These are phyloP conservation scores for Mohoua ochrocephala DNA, from an alignment of 2,113 vertebrate genomes.

Conservation along the genomic window DNA sequence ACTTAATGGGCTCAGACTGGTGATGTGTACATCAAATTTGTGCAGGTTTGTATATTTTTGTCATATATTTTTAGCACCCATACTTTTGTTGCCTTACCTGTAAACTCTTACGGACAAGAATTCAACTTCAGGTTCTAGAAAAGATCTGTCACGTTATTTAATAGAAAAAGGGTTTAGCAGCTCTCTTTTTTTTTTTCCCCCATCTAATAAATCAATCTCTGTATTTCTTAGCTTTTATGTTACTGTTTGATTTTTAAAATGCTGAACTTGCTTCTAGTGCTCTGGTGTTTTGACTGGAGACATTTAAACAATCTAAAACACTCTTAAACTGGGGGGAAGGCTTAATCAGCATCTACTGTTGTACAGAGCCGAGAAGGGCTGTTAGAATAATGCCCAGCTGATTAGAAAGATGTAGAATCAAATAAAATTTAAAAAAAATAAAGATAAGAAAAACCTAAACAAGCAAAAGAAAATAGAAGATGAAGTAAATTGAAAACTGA, in stretches of 20 bases:
- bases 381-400: neutral
- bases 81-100: neutral
- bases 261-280: neutral
- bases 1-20: neutral
- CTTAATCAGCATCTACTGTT: neutral
- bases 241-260: neutral
- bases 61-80: neutral
- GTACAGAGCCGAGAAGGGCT: neutral
- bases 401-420: neutral
- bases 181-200: neutral
- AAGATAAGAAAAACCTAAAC: neutral
- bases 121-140: neutral
- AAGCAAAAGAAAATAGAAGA: neutral
- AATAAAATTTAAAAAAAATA: neutral
- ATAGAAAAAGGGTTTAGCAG: neutral
- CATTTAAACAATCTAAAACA: neutral
- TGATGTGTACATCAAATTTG: neutral
- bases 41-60: neutral
- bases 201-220: neutral
- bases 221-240: neutral
- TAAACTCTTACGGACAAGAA: neutral
- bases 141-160: rapidly evolving
- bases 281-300: neutral
- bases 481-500: neutral
- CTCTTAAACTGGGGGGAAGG: neutral